Conservation (phyloP, 2,113 vertebrate genomes). For the Aptenodytes forsteri region DNA sequence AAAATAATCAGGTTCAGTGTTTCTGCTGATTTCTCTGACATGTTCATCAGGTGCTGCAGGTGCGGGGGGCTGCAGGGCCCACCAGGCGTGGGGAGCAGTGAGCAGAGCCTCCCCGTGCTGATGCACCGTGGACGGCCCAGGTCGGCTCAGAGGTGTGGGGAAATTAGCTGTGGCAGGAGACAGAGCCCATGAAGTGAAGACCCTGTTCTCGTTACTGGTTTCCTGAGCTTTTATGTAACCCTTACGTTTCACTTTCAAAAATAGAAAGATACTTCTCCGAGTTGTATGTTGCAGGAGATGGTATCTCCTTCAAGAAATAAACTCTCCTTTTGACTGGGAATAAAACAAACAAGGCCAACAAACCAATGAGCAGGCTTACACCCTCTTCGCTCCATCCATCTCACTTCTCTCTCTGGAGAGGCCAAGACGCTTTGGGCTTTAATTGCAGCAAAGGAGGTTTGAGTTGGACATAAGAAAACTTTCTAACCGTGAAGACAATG, state of each 20-base stretch:
- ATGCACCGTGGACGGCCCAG: neutral
- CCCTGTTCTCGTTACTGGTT: neutral
- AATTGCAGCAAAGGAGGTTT: neutral
- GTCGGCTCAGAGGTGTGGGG: accelerated
- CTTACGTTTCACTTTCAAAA: slow-evolving; percentile 9
- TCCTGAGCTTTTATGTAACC: neutral
- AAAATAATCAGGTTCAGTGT: neutral
- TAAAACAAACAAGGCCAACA: neutral
- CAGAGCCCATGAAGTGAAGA: neutral
- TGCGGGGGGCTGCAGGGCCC: accelerated
- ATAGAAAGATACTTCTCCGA: neutral
- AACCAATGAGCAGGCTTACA: accelerated
- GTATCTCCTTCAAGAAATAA: neutral
- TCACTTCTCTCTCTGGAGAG: neutral
- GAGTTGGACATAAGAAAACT: neutral
- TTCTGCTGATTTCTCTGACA: neutral
- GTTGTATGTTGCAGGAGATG: neutral
- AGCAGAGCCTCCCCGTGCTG: neutral
- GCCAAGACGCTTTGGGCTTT: neutral
- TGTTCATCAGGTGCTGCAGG: neutral
- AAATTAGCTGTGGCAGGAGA: neutral
- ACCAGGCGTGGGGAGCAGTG: neutral
- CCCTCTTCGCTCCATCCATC: neutral
- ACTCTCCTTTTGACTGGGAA: neutral
- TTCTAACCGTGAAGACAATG: neutral